Base-by-base conservation (phyloP, 2,113 vertebrate genomes). In the Oxyura jamaicensis region DNA sequence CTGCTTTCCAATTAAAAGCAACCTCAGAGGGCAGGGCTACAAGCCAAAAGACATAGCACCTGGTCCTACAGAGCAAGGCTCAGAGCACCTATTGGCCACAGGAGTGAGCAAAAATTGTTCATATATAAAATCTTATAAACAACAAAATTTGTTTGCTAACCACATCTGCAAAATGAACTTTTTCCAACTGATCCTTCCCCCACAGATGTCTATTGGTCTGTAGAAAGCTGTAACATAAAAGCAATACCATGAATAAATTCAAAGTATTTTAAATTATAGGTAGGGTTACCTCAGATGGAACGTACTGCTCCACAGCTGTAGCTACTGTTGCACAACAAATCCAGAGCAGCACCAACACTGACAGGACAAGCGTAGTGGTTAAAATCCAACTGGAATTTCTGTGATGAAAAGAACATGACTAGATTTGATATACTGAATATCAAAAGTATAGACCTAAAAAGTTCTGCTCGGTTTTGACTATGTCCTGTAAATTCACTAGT, bases 321-420 rank as follows among this genome's bases (percentile, higher is more conserved):
- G 99, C 99, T 92, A 99, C 98, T 39, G 99, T 99, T 3, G 99
- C 99, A 91, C 99, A 99, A 95, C 99, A 99, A 94, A 99, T 99
- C 99, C 99, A 99, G 85, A 99, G 99, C 75, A 99, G 97, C 35
- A 99, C 99, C 97, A 99, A 91, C 82, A 99, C 98, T 1, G 99
- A 99, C 62, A 99, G 98, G 87, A 99, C 94, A 2, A 99, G 98
- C 0, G 99, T 99, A 58, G 98, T 99, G 46, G 99, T 99, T 71
- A 99, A 98, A 96, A 99, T 99, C 99, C 99, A 99, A 7, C 99
- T 98, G 33, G 99, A 98, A 97, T 99, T 99, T 97, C 99, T 99
- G 92, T 46, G 95, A 94, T 25, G 76, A 89, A 3, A 86, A 80
- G 59, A 66, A 96, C 46, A 58, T 74, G 73, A 53, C n/a, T 39